Evolutionary conservation across 2,888 invertebrate genomes (phyloP).

Genomic region (Eugnorisma glareosa): DNA sequence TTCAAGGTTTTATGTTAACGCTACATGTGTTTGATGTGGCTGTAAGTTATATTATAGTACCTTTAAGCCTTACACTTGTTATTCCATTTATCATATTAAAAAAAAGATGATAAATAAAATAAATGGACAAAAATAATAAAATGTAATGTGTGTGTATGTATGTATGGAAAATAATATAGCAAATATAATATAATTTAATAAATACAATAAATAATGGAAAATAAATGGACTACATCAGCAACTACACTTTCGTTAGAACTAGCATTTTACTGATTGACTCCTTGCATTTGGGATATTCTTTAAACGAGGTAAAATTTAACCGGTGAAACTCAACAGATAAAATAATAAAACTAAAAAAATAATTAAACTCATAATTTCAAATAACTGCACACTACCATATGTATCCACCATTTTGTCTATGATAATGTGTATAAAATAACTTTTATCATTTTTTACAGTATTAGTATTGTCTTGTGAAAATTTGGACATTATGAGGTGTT

Average conservation of each 20-base stretch:
- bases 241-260: not conserved
- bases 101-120: no score
- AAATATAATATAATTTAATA: no score
- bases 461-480: not conserved
- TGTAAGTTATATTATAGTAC: not conserved
- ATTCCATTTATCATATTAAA: no score
- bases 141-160: no score
- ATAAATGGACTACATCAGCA: not conserved
- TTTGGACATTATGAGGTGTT: not conserved
- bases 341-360: not conserved
- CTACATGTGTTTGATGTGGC: not conserved
- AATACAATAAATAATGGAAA: no score
- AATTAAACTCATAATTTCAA: no score
- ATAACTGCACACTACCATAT: not conserved
- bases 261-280: not conserved
- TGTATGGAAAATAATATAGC: no score
- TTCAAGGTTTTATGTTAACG: constrained; percentile 2
- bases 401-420: no score
- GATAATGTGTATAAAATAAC: not conserved
- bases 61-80: no score
- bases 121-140: no score
- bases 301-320: not conserved
- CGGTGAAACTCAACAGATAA: not conserved
- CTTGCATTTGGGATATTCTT: not conserved
- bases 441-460: not conserved